A percentile compares a stretch with the other conserved stretches of the same genome.
phyloP scores from a whole-genome alignment of 1,140 invertebrate genomes.

The Hyposmocoma kahamanoa region DNA sequence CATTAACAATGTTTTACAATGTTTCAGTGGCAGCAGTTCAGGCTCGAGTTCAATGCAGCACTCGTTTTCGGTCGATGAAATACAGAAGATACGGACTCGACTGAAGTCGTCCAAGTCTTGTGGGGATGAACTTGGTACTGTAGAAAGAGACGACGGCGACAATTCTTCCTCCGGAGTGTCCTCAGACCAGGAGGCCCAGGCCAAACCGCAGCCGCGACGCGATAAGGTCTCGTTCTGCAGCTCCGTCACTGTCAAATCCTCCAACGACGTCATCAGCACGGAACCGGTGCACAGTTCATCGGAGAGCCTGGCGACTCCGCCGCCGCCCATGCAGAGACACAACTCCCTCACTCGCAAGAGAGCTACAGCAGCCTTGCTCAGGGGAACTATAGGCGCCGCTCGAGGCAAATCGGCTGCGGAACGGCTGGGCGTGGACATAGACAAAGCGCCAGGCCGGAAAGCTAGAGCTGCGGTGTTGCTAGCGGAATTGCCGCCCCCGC shows the following conservation, averaged over 20 bases:
- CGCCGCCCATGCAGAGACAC: slow-evolving; percentile 71
- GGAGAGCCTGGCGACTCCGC: slow-evolving; percentile 46
- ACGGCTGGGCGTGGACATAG: slow-evolving; percentile 57
- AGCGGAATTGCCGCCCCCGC: slow-evolving; percentile 86
- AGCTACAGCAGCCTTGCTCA: slow-evolving; percentile 69
- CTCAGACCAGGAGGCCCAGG: slow-evolving; percentile 83
- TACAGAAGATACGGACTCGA: slow-evolving; percentile 87
- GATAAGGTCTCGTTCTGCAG: slow-evolving; percentile 72
- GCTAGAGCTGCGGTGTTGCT: slow-evolving; percentile 79
- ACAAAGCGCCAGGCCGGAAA: slow-evolving; percentile 44
- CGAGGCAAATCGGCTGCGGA: slow-evolving; percentile 61
- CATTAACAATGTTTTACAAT: no score
- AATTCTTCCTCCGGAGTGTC: slow-evolving; percentile 91
- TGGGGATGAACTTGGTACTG: slow-evolving; percentile 83
- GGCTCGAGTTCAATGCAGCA: slow-evolving; percentile 86
- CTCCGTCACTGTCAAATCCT: slow-evolving; percentile 69
- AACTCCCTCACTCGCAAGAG: slow-evolving; percentile 75
- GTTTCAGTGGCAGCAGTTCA: slow-evolving; percentile 79
- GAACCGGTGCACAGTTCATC: slow-evolving; percentile 67
- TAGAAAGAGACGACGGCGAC: slow-evolving; percentile 83
- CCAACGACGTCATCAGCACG: slow-evolving; percentile 71
- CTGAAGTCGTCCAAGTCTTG: slow-evolving; percentile 90
- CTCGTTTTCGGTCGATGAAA: slow-evolving; percentile 90
- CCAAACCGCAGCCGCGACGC: slow-evolving; percentile 37
- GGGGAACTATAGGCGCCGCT: slow-evolving; percentile 41